Evolutionary conservation across 2,113 vertebrate species (phyloP).

Genomic region (Misgurnus mizolepis): DNA sequence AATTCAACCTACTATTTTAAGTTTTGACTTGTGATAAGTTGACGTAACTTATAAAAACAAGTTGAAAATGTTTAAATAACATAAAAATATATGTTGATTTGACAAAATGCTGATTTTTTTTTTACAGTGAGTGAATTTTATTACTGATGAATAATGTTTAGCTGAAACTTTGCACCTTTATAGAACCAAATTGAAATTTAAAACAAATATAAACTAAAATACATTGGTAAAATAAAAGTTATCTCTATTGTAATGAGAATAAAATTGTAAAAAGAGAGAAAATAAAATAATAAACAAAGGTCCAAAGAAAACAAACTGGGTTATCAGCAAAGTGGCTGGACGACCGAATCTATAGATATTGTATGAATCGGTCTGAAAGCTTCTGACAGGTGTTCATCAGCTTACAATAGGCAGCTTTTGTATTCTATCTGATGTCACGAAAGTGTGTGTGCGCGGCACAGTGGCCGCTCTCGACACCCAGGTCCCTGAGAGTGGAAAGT

Average conservation of each 20-base stretch:
- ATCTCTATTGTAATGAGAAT: background rate
- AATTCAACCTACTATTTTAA: too few relatives aligned
- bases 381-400: slow-evolving; percentile 43
- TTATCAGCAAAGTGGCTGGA: background rate
- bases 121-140: too few relatives aligned
- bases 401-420: slow-evolving; percentile 48
- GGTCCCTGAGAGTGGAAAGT: slow-evolving; percentile 90
- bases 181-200: too few relatives aligned
- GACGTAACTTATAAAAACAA: too few relatives aligned
- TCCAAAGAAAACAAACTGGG: background rate
- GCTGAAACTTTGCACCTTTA: too few relatives aligned
- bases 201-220: too few relatives aligned
- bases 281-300: background rate
- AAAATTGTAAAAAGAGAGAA: background rate
- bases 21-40: too few relatives aligned
- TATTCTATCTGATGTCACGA: slow-evolving; percentile 56
- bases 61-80: too few relatives aligned
- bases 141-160: too few relatives aligned
- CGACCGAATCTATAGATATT: background rate
- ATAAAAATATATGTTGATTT: too few relatives aligned
- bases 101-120: too few relatives aligned
- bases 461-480: slow-evolving; percentile 77
- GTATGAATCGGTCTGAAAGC: slow-evolving; percentile 13
- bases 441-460: slow-evolving; percentile 34
- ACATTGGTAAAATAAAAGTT: too few relatives aligned